phyloP scores from a whole-genome alignment of 2,113 vertebrate species.

The Dolichotis patagonum region DNA sequence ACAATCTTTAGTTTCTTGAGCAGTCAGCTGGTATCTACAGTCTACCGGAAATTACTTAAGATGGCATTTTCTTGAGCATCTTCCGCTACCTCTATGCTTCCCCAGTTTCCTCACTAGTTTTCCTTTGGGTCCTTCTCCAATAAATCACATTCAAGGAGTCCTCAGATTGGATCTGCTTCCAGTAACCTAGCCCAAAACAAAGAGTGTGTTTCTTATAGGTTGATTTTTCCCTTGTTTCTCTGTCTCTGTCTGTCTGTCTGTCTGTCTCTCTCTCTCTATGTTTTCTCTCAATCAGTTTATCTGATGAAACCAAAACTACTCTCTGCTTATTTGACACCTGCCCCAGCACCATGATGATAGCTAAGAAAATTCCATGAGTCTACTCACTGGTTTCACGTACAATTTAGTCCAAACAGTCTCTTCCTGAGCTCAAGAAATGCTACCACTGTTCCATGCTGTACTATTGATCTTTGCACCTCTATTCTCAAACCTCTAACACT shows the following conservation, averaged over 20 bases:
- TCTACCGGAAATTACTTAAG: not conserved
- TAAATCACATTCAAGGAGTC: not conserved
- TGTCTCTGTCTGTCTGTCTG: not conserved
- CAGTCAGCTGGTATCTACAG: not conserved
- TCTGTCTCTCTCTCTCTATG: not conserved
- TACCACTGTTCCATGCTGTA: not conserved
- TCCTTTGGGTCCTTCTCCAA: not conserved
- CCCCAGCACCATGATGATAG: not conserved
- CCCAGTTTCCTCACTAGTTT: not conserved
- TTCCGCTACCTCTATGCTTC: not conserved
- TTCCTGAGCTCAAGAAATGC: constrained; percentile 1
- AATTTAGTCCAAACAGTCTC: not conserved
- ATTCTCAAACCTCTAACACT: not conserved
- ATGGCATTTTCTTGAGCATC: not conserved
- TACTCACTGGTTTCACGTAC: not conserved
- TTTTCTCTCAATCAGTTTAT: not conserved
- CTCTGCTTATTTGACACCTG: not conserved
- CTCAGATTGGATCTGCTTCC: not conserved
- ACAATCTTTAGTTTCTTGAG: not conserved
- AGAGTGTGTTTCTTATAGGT: not conserved
- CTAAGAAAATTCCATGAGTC: not conserved
- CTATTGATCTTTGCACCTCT: not conserved
- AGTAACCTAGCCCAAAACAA: not conserved
- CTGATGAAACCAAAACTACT: not conserved
- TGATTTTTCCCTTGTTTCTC: not conserved